These are phyloP conservation scores for Tachysurus vachellii DNA, from an alignment of 2,113 vertebrate genomes.

Conservation along the genomic window DNA sequence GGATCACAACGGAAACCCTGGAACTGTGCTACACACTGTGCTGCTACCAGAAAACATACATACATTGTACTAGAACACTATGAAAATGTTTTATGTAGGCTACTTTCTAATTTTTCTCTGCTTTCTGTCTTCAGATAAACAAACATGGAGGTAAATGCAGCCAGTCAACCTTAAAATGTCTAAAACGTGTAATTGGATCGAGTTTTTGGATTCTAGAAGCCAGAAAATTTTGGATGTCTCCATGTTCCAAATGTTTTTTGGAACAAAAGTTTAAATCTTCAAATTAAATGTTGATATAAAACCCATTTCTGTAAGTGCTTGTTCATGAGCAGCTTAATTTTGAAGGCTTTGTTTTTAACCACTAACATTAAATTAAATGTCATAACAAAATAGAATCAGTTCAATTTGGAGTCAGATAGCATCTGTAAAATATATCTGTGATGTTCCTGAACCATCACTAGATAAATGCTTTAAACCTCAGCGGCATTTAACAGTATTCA, in stretches of 20 bases:
- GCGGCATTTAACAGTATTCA: background rate
- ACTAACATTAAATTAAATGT: background rate
- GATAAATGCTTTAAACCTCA: background rate
- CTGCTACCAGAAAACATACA: background rate
- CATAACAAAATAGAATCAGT: background rate
- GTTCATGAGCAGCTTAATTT: too few relatives aligned
- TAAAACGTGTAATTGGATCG: too few relatives aligned
- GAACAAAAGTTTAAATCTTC: too few relatives aligned
- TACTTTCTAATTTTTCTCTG: background rate
- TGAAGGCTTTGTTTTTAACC: too few relatives aligned
- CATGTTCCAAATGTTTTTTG: too few relatives aligned
- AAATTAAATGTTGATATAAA: too few relatives aligned
- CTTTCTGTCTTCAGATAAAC: background rate
- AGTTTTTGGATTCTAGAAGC: too few relatives aligned
- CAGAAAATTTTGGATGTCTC: too few relatives aligned
- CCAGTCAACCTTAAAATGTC: background rate
- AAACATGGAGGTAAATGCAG: background rate
- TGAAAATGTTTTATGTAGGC: background rate
- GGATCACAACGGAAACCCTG: background rate
- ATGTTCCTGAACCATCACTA: background rate
- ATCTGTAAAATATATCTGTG: background rate
- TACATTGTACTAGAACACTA: background rate
- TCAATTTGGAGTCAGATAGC: background rate
- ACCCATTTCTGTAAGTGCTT: too few relatives aligned
- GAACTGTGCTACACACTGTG: background rate